phyloP scores from a whole-genome alignment of 1,140 invertebrate genomes.

The Neuroterus valhalla region DNA sequence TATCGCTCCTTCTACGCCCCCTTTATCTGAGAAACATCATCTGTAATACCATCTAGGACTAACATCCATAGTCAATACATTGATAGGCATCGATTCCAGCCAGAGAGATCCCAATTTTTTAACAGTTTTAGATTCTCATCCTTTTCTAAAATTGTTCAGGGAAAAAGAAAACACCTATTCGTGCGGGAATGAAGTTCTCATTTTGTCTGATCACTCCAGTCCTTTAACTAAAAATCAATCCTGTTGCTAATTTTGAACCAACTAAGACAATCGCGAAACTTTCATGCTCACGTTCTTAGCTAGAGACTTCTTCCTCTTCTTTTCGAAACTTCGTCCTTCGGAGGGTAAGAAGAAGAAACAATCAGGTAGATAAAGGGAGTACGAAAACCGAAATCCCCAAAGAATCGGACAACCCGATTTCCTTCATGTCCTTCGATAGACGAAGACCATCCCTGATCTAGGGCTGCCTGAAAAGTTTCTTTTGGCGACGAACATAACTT shows the following conservation, averaged over 20 bases:
- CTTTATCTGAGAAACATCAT: not conserved
- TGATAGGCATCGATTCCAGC: too few species aligned
- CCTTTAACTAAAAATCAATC: not conserved
- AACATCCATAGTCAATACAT: not conserved
- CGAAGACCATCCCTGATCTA: constrained; percentile 46
- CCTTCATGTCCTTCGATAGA: constrained; percentile 37
- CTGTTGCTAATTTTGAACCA: constrained; percentile 3
- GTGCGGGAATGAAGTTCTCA: too few species aligned
- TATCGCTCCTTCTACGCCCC: not conserved
- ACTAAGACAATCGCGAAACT: constrained; percentile 1
- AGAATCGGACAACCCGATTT: constrained; percentile 37
- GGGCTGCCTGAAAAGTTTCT: constrained; percentile 58
- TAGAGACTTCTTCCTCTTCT: not conserved
- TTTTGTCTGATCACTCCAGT: too few species aligned
- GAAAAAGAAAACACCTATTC: too few species aligned
- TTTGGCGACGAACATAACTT: constrained; percentile 62
- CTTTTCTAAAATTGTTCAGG: too few species aligned
- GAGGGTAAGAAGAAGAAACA: constrained; percentile 6
- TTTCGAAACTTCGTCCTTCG: not conserved
- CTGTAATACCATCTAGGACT: not conserved
- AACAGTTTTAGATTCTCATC: too few species aligned
- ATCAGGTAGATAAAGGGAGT: constrained; percentile 2
- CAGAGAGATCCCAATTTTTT: too few species aligned
- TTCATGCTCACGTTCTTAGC: constrained; percentile 10
- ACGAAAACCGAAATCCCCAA: constrained; percentile 41